phyloP scores from a whole-genome alignment of 2,113 vertebrate genomes.

The Pheucticus melanocephalus region DNA sequence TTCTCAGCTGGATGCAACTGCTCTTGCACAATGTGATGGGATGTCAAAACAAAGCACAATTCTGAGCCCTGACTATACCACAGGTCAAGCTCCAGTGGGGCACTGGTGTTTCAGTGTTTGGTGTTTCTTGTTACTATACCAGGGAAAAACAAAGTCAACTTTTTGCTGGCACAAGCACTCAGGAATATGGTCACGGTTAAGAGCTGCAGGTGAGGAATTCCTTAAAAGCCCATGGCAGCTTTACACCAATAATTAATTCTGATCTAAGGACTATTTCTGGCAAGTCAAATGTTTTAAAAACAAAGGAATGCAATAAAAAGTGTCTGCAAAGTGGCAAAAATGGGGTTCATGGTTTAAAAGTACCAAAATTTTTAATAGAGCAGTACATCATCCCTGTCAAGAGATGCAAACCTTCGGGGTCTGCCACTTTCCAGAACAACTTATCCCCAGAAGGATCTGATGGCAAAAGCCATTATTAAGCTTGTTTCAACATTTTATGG shows the following conservation, averaged over 20 bases:
- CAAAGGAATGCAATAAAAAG: background rate
- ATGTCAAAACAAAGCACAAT: background rate
- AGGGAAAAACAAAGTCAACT: background rate
- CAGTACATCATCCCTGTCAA: background rate
- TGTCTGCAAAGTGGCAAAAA: background rate
- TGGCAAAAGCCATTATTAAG: background rate
- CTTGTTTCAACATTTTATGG: background rate
- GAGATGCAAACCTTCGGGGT: background rate
- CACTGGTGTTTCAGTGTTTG: background rate
- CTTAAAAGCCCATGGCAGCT: background rate
- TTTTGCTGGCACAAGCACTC: background rate
- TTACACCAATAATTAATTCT: background rate
- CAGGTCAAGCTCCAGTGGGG: background rate
- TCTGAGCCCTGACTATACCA: background rate
- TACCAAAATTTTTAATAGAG: accelerated
- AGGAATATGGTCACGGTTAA: accelerated
- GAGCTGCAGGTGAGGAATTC: background rate
- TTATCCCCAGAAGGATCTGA: background rate
- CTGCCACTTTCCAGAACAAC: background rate
- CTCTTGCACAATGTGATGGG: background rate
- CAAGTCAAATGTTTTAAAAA: background rate
- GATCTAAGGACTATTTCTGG: background rate
- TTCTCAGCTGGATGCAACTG: background rate
- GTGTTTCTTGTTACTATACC: background rate
- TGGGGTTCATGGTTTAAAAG: background rate